Conservation (phyloP, 2,113 vertebrate species). For the Boleophthalmus pectinirostris region DNA sequence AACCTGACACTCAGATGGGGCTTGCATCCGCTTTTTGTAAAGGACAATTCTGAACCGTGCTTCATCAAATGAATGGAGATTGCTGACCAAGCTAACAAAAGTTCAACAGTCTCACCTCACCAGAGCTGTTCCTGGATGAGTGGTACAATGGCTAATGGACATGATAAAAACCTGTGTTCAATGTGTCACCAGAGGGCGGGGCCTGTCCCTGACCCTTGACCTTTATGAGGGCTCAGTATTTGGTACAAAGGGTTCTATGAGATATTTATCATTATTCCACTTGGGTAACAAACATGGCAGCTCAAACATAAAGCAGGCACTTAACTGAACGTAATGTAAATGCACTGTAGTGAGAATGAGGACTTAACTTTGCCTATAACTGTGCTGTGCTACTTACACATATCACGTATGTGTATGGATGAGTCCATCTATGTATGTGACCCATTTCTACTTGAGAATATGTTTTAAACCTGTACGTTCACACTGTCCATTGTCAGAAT, state of each 20-base stretch:
- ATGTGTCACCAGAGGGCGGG: background rate
- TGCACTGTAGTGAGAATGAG: background rate
- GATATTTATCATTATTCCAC: background rate
- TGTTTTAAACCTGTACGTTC: background rate
- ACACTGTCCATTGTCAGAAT: background rate
- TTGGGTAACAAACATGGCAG: background rate
- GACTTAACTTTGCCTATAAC: background rate
- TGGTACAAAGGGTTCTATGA: slow-evolving; percentile 4
- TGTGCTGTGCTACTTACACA: background rate
- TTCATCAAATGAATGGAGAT: background rate
- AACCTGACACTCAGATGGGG: background rate
- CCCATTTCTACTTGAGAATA: background rate
- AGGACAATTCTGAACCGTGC: background rate
- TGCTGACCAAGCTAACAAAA: background rate
- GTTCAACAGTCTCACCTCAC: too few relatives aligned
- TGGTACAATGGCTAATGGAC: background rate
- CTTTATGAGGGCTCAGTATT: background rate
- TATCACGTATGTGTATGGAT: background rate
- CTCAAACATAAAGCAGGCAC: background rate
- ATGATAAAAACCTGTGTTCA: background rate
- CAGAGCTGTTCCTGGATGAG: background rate
- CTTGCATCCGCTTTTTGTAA: background rate
- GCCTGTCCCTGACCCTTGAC: slow-evolving; percentile 25
- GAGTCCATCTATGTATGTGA: background rate
- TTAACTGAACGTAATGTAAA: background rate